Percentiles rank a stretch among this genome's conserved stretches.
Conservation (phyloP, 2,113 vertebrate species). For the Ciconia maguari region DNA sequence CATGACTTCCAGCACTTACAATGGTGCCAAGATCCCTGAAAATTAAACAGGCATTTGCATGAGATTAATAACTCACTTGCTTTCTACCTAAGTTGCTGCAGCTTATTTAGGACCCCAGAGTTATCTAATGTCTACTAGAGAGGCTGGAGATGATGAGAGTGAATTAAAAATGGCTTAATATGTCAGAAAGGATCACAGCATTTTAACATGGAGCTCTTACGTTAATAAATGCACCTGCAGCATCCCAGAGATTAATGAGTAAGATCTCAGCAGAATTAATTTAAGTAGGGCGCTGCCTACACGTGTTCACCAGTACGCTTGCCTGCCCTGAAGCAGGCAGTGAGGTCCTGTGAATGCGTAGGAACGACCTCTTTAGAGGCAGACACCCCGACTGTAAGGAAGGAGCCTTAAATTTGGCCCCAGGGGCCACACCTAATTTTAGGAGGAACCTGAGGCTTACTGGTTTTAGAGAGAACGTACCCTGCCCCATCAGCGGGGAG, state of each 20-base stretch:
- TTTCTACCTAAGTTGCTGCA: conserved; percentile 1
- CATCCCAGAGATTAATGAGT: conserved; percentile 39
- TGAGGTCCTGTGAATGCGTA: background rate
- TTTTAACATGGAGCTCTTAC: conserved; percentile 2
- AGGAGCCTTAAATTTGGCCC: background rate
- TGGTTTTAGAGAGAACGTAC: background rate
- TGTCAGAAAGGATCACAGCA: conserved; percentile 60
- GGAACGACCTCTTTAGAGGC: background rate
- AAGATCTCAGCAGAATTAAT: conserved; percentile 2
- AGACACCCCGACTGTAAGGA: background rate
- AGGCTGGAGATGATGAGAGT: conserved; percentile 37
- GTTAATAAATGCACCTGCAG: conserved; percentile 56
- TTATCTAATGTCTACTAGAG: conserved; percentile 40
- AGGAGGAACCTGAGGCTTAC: background rate
- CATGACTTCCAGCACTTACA: conserved; percentile 30
- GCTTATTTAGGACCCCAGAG: conserved; percentile 37
- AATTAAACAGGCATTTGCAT: conserved; percentile 52
- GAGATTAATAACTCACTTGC: conserved; percentile 28
- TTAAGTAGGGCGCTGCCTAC: background rate
- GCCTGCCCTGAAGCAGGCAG: background rate
- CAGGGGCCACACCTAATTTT: background rate
- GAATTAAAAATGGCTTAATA: conserved; percentile 71
- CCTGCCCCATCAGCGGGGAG: background rate
- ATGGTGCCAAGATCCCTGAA: conserved; percentile 1
- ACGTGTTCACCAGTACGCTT: background rate